Evolutionary conservation across 2,113 vertebrate genomes (phyloP).

Genomic region (Beaufortia kweichowensis): DNA sequence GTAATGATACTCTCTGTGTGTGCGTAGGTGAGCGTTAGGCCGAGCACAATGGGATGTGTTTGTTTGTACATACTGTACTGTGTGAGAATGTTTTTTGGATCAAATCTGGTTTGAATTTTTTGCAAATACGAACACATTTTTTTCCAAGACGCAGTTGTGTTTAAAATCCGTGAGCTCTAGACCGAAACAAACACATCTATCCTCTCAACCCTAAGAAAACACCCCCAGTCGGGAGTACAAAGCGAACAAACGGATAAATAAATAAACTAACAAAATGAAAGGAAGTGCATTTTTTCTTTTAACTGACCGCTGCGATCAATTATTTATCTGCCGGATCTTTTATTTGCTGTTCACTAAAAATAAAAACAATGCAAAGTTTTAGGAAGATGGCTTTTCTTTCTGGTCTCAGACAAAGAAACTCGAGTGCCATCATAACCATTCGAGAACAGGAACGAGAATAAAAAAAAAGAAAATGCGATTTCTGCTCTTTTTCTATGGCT

Average conservation of each 20-base stretch:
- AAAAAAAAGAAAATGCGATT: no score
- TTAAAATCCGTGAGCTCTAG: slow-evolving; percentile 19
- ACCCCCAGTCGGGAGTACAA: slow-evolving; percentile 28
- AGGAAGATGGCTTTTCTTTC: slow-evolving; percentile 34
- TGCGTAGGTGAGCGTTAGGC: slow-evolving; percentile 13
- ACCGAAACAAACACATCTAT: slow-evolving; percentile 26
- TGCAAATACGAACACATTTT: slow-evolving; percentile 32
- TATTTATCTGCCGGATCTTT: slow-evolving; percentile 53
- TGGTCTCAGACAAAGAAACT: slow-evolving; percentile 50
- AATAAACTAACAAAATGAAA: slow-evolving; percentile 58
- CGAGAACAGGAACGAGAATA: background rate
- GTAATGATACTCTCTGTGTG: slow-evolving; percentile 56
- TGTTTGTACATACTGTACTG: slow-evolving; percentile 4
- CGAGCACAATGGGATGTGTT: slow-evolving; percentile 32
- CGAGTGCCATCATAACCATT: slow-evolving; percentile 8
- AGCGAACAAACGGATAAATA: slow-evolving; percentile 55
- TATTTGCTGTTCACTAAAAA: slow-evolving; percentile 59
- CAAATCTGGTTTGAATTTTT: background rate
- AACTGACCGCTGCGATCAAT: slow-evolving; percentile 53
- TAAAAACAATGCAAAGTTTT: slow-evolving; percentile 56
- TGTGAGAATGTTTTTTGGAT: slow-evolving; percentile 2
- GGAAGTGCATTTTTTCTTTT: slow-evolving; percentile 58
- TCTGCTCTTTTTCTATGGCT: no score
- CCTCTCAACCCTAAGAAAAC: slow-evolving; percentile 16
- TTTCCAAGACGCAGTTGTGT: background rate